phyloP scores from a whole-genome alignment of 2,888 invertebrate genomes.

The Neoascia interrupta region DNA sequence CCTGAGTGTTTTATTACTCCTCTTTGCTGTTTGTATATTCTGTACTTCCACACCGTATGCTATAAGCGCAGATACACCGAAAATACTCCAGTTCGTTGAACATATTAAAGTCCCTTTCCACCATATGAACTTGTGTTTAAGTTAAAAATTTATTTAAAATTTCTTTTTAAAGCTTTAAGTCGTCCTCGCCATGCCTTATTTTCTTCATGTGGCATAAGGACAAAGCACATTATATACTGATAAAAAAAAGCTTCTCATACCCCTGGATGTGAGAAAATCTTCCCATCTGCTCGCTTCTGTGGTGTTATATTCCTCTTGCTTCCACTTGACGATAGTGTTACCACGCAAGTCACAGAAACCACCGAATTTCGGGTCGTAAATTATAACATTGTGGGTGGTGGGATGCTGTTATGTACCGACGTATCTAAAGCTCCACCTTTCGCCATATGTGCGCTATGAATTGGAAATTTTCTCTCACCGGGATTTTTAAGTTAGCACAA shows the following conservation, averaged over 20 bases:
- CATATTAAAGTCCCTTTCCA: conserved; percentile 41
- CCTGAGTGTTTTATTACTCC: conserved; percentile 72
- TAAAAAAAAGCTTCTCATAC: conserved; percentile 30
- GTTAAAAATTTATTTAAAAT: conserved; percentile 54
- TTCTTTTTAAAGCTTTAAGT: conserved; percentile 67
- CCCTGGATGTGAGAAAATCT: conserved; percentile 17
- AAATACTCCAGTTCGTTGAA: conserved; percentile 43
- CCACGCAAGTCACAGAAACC: conserved; percentile 65
- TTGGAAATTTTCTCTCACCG: conserved; percentile 30
- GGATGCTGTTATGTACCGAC: conserved; percentile 60
- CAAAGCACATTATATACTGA: neutral
- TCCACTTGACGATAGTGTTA: conserved; percentile 51
- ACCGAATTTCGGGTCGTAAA: conserved; percentile 62
- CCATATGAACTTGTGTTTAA: conserved; percentile 24
- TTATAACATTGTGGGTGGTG: conserved; percentile 58
- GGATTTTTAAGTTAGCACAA: conserved; percentile 34
- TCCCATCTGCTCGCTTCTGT: conserved; percentile 37
- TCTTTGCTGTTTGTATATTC: conserved; percentile 6
- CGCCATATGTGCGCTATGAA: conserved; percentile 62
- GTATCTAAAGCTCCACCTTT: conserved; percentile 68
- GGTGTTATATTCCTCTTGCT: conserved; percentile 53
- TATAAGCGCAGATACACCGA: conserved; percentile 18
- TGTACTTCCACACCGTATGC: conserved; percentile 20
- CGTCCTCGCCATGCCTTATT: conserved; percentile 6
- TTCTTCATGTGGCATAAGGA: too few relatives aligned